Evolutionary conservation across 2,888 invertebrate species (phyloP).

Genomic region (Euproctis similis): DNA sequence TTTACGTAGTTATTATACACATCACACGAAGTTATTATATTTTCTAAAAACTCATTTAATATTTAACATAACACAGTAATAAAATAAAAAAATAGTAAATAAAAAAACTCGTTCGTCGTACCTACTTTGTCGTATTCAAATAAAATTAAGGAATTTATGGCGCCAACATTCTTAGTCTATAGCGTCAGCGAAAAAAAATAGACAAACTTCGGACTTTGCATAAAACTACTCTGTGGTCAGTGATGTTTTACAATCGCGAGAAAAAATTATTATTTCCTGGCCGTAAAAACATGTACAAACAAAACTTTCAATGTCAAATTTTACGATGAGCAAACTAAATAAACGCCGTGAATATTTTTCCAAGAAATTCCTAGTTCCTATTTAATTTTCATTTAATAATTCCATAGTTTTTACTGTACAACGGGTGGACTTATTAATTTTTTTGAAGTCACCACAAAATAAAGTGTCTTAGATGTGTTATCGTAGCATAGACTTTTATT

Average conservation of each 20-base stretch:
- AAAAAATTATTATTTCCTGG: conserved; percentile 45
- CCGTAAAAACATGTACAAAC: conserved; percentile 60
- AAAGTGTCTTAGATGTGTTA: too few species aligned
- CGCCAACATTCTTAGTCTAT: conserved; percentile 49
- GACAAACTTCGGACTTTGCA: too few species aligned
- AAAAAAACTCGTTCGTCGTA: conserved; percentile 47
- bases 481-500: too few species aligned
- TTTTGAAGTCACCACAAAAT: too few species aligned
- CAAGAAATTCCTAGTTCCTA: conserved; percentile 28
- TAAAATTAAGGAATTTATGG: conserved; percentile 38
- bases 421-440: too few species aligned
- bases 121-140: conserved; percentile 49
- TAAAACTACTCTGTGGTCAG: too few species aligned
- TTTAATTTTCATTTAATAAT: conserved; percentile 28
- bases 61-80: conserved; percentile 33
- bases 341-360: conserved; percentile 32
- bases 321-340: conserved; percentile 58
- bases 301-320: conserved; percentile 65
- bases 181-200: conserved; percentile 17
- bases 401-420: conserved; percentile 17
- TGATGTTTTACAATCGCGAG: conserved; percentile 25
- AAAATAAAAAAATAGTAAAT: conserved; percentile 30
- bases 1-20: too few species aligned
- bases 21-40: too few species aligned
- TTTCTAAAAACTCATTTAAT: conserved; percentile 23